Evolutionary conservation across 2,888 invertebrate genomes (phyloP).

Genomic region (Pyrrhia umbra): DNA sequence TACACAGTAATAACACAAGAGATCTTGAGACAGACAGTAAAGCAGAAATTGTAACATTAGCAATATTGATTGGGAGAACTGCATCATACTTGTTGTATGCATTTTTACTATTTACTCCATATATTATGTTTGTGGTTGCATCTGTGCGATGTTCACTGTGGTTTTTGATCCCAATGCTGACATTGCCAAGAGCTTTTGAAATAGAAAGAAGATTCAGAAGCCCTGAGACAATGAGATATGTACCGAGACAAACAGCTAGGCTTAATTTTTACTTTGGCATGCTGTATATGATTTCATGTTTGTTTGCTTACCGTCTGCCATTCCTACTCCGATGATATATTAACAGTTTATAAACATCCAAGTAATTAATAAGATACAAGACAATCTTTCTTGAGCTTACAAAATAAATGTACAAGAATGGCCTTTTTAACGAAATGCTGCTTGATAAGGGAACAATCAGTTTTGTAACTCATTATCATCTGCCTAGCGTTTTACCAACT

Average conservation of each 20-base stretch:
- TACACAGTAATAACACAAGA: slow-evolving; percentile 98
- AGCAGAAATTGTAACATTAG: slow-evolving; percentile 98
- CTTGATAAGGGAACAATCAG: slow-evolving; percentile 16
- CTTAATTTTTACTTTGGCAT: slow-evolving; percentile 97
- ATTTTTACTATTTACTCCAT: slow-evolving; percentile 96
- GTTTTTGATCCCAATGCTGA: slow-evolving; percentile 97
- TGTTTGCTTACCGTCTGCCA: slow-evolving; percentile 92
- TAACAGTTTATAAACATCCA: not conserved
- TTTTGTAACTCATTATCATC: slow-evolving; percentile 26
- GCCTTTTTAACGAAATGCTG: slow-evolving; percentile 21
- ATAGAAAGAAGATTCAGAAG: slow-evolving; percentile 97
- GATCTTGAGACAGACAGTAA: slow-evolving; percentile 96
- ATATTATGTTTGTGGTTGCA: slow-evolving; percentile 96
- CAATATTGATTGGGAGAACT: slow-evolving; percentile 97
- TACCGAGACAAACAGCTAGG: slow-evolving; percentile 97
- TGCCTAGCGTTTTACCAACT: too few species aligned
- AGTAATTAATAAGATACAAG: slow-evolving; percentile 7
- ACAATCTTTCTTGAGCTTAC: slow-evolving; percentile 36
- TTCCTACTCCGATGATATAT: slow-evolving; percentile 82
- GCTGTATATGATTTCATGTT: slow-evolving; percentile 96
- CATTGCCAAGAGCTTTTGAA: slow-evolving; percentile 96
- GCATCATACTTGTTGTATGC: slow-evolving; percentile 97
- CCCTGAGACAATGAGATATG: slow-evolving; percentile 93
- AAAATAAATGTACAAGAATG: slow-evolving; percentile 25
- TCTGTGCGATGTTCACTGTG: slow-evolving; percentile 96